Base-by-base conservation (phyloP, 2,113 vertebrate species). In the Nettapus auritus region DNA sequence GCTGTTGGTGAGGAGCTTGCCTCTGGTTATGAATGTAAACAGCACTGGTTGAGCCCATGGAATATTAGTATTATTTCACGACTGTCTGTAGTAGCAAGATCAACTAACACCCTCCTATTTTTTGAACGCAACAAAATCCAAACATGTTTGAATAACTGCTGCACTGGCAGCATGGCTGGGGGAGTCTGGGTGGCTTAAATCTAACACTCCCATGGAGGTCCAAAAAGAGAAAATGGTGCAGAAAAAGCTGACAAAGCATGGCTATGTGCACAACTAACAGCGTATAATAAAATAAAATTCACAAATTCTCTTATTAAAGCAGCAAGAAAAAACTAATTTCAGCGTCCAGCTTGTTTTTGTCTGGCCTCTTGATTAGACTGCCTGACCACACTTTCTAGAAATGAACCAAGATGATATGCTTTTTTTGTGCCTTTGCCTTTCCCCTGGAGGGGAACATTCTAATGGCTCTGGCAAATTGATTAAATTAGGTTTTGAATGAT, bases 381-480 rank as follows among this genome's bases (percentile, higher is more conserved):
- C 71, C 86, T 88, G 64, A 56, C 79, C 73, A 88, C 28, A 5
- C 33, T 73, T 82, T 11, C 50, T 1, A 79, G 66, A 50, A 89
- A 50, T 0, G 4, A 84, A 70, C 73, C 83, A 82, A 28, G 57
- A 64, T 53, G 77, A 90, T 77, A n/a, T 75, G 80, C 46, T 66
- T 50, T 42, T 53, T 82, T 28, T 75, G 53, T 82, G 74, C 90
- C 90, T 84, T 56, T 86, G 80, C 59, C 38, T 78, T 73, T 90
- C 52, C 52, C 70, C 92, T 50, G 0, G 82, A 78, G 83, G 80
- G 81, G 28, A 87, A 44, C 1, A 0, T 89, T 94, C 66, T 96
- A 71, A 94, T 96, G 89, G 86, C 73, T 87, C 81, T 76, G 78
- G 70, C 84, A 92, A 96, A 95, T 93, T 88, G 93, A 96, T 96